Base-by-base conservation (phyloP, 1,140 invertebrate genomes). In the Drosophila nebulosa region DNA sequence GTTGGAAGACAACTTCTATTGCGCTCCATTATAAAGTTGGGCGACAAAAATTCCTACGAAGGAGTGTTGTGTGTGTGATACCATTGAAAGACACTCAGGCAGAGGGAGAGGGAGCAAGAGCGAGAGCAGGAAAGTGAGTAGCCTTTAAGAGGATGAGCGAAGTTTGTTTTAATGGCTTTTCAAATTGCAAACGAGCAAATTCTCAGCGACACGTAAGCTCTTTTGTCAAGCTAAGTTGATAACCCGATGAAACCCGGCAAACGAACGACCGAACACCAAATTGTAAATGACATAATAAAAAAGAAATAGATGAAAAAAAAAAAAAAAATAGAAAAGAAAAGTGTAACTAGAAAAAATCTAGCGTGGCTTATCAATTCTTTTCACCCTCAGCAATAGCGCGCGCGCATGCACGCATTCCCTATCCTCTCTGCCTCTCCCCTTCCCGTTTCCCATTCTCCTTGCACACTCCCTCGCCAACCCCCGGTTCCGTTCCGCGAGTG, bases 331-430 rank as follows among this genome's bases (percentile, higher is more conserved):
- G 30, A 39, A 18, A 50, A 32, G n/a, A 3, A 12, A 57, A 50
- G 21, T 1, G 10, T 16, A 42, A 61, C 26, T 36, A 32, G n/a
- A 24, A 39, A 69, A 52, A 66, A 70, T 74, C 67, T 60, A 65
- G 67, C 51, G 39, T 62, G 64, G 64, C 74, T 79, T 84, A 84
- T 83, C 79, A 83, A 67, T 79, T 84, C 65, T 51, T 32, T 46
- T 46, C 39, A 46, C 39, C 39, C 39, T 21, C 6, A 21, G 39
- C 18, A 46, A 46, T 21, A 2, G 39, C 18, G 39, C 3, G 39
- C 39, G 39, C 39, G 16, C 39, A 46, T 46, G 39, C 39, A 46
- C 50, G 27, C 46, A 60, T 46, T n/a, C 36, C n/a, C n/a, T n/a
- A n/a, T n/a, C n/a, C n/a, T n/a, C n/a, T n/a, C n/a, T n/a, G n/a